Conservation (phyloP, 2,113 vertebrate species). For the Agapornis roseicollis region DNA sequence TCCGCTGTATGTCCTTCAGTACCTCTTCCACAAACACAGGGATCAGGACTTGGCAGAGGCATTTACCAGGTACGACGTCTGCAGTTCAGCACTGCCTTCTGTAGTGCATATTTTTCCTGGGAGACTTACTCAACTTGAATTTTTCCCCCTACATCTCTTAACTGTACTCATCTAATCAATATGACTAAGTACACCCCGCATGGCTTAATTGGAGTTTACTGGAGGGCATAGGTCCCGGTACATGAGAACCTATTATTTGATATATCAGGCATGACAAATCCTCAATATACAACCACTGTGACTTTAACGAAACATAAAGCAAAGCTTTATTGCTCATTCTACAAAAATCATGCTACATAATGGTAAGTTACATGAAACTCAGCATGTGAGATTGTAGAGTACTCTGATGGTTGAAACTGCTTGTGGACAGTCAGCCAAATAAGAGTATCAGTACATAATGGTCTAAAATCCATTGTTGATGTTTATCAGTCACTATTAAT, state of each 20-base stretch:
- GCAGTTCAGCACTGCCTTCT: not conserved
- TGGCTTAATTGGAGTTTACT: not conserved
- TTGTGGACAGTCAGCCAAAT: not conserved
- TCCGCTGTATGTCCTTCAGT: not conserved
- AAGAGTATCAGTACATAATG: not conserved
- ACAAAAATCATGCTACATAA: not conserved
- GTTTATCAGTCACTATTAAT: not conserved
- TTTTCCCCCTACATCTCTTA: not conserved
- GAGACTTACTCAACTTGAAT: not conserved
- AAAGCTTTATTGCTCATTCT: not conserved
- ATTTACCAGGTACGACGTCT: not conserved
- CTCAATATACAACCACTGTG: not conserved
- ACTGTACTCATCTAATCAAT: not conserved
- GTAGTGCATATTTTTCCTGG: rapidly evolving
- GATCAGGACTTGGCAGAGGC: not conserved
- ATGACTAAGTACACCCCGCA: not conserved
- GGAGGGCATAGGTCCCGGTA: not conserved
- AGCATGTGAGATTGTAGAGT: not conserved
- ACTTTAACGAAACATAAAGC: not conserved
- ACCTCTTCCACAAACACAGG: rapidly evolving
- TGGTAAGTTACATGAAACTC: not conserved
- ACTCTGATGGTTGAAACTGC: not conserved
- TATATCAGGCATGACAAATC: not conserved
- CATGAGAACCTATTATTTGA: not conserved
- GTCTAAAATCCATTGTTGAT: not conserved